A percentile compares a stretch with the other conserved stretches of the same genome.
These are phyloP conservation scores for Atherinomorus stipes DNA, from an alignment of 2,113 vertebrate species.

Conservation along the genomic window DNA sequence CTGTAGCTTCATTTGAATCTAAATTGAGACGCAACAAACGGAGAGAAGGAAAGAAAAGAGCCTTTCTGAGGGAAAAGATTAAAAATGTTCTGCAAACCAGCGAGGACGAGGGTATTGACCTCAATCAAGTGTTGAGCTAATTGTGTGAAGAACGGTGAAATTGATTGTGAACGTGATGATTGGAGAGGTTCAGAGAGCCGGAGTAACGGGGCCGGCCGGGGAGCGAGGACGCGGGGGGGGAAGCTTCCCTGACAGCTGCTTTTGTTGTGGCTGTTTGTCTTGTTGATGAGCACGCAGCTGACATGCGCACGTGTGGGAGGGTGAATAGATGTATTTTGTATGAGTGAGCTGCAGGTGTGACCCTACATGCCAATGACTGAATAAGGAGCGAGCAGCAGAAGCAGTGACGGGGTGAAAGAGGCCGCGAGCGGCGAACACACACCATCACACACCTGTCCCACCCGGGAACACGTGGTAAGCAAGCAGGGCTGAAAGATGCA, in stretches of 20 bases:
- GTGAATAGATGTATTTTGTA: slow-evolving; percentile 34
- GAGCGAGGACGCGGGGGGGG: slow-evolving; percentile 8
- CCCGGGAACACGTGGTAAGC: slow-evolving; percentile 36
- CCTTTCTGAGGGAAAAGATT: slow-evolving; percentile 46
- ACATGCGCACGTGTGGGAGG: neutral
- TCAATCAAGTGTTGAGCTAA: slow-evolving; percentile 74
- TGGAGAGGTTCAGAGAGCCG: neutral
- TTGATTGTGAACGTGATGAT: slow-evolving; percentile 15
- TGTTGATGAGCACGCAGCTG: slow-evolving; percentile 42
- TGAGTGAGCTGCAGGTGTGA: slow-evolving; percentile 46
- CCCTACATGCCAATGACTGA: slow-evolving; percentile 54
- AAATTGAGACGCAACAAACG: slow-evolving; percentile 44
- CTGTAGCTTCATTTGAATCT: slow-evolving; percentile 65
- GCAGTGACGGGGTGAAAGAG: slow-evolving; percentile 44
- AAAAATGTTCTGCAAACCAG: slow-evolving; percentile 56
- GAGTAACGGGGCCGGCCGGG: slow-evolving; percentile 18
- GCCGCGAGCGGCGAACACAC: slow-evolving; percentile 12
- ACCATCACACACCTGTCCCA: slow-evolving; percentile 10
- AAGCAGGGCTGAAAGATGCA: slow-evolving; percentile 15
- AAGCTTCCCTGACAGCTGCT: slow-evolving; percentile 9
- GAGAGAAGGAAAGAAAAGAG: slow-evolving; percentile 25
- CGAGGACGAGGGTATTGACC: slow-evolving; percentile 61
- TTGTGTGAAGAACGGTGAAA: slow-evolving; percentile 64
- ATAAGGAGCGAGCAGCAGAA: slow-evolving; percentile 30
- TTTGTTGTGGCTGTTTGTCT: slow-evolving; percentile 34